These are phyloP conservation scores for Rhimphoctona megacephalus DNA, from an alignment of 2,888 invertebrate genomes.

Conservation along the genomic window DNA sequence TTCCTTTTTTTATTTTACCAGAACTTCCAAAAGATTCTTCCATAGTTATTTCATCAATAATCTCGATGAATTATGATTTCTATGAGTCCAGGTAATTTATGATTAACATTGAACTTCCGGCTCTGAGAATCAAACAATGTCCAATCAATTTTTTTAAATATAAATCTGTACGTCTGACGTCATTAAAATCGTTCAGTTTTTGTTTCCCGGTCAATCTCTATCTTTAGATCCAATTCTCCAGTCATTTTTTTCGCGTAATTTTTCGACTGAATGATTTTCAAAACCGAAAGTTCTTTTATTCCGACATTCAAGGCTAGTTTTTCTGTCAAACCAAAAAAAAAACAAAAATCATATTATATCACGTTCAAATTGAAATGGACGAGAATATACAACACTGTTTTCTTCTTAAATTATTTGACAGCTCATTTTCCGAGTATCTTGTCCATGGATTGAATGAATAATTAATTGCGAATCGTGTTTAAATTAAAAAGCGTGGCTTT, in stretches of 20 bases:
- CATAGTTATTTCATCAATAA: background rate
- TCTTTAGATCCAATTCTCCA: background rate
- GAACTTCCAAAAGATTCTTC: background rate
- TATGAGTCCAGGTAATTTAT: too few relatives aligned
- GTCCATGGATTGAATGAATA: background rate
- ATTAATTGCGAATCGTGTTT: background rate
- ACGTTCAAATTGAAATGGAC: background rate
- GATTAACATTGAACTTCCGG: too few relatives aligned
- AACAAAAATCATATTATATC: background rate
- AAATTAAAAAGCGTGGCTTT: slow-evolving; percentile 2
- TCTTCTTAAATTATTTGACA: background rate
- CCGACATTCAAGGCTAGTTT: background rate
- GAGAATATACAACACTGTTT: background rate
- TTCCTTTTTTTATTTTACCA: background rate
- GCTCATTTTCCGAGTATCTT: background rate
- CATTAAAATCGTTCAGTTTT: background rate
- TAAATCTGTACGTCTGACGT: background rate
- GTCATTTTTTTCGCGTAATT: background rate
- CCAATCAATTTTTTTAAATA: background rate
- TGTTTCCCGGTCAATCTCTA: background rate
- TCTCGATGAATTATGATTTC: background rate
- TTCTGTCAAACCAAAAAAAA: background rate
- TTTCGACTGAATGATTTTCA: background rate
- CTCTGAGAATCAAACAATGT: background rate
- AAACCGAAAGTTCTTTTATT: background rate